phyloP scores from a whole-genome alignment of 2,888 invertebrate genomes.

The Metopia argyrocephala region DNA sequence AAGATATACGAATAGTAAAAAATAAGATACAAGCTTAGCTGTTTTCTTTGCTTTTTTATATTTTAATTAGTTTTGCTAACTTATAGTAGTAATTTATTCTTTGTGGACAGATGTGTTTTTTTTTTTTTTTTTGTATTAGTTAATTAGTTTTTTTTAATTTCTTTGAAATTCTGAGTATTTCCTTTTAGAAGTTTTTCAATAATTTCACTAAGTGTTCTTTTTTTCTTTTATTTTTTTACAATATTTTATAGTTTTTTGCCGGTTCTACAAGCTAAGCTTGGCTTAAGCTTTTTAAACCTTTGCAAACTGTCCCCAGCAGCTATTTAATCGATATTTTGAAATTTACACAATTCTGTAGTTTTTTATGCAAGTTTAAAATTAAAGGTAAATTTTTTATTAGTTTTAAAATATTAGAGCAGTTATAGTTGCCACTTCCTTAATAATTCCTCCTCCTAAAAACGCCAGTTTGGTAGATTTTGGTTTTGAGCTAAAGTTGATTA shows the following conservation, averaged over 20 bases:
- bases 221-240: slow-evolving; percentile 27
- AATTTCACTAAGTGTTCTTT: slow-evolving; percentile 61
- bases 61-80: slow-evolving; percentile 44
- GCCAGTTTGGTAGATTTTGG: slow-evolving; percentile 62
- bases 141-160: slow-evolving; percentile 36
- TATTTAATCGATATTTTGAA: slow-evolving; percentile 30
- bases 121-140: slow-evolving; percentile 30
- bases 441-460: slow-evolving; percentile 60
- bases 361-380: slow-evolving; percentile 49
- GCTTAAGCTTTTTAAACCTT: slow-evolving; percentile 55
- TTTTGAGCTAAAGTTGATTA: slow-evolving; percentile 66
- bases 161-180: slow-evolving; percentile 64
- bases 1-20: slow-evolving; percentile 34
- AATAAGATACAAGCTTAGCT: slow-evolving; percentile 50
- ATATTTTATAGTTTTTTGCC: slow-evolving; percentile 18
- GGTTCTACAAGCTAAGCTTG: slow-evolving; percentile 57
- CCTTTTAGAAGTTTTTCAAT: slow-evolving; percentile 60
- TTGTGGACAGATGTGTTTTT: slow-evolving; percentile 63
- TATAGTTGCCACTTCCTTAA: slow-evolving; percentile 61
- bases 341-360: slow-evolving; percentile 43
- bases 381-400: slow-evolving; percentile 42
- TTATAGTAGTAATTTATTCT: slow-evolving; percentile 42
- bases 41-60: slow-evolving; percentile 18
- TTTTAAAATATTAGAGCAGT: slow-evolving; percentile 67
- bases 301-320: slow-evolving; percentile 58